phyloP scores from a whole-genome alignment of 2,113 vertebrate species.

The Lasiurus borealis region DNA sequence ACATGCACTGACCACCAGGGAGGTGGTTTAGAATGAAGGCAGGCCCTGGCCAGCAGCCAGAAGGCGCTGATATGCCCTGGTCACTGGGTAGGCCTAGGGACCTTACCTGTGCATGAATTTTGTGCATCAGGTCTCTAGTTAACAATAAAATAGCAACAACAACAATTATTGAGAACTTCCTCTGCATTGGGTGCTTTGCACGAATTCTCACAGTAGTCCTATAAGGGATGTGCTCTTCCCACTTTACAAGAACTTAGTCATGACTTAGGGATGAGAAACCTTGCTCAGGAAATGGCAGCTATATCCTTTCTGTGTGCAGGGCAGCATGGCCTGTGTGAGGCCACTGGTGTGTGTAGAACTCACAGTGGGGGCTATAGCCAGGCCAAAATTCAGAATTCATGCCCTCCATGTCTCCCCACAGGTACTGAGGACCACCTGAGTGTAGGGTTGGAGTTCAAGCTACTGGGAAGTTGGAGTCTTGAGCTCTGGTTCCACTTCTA shows the following conservation, averaged over 20 bases:
- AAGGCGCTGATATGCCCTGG: too few relatives aligned
- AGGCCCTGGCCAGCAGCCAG: too few relatives aligned
- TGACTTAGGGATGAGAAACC: not conserved
- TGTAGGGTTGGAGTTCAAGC: not conserved
- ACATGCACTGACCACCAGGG: too few relatives aligned
- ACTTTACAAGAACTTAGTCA: not conserved
- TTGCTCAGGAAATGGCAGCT: not conserved
- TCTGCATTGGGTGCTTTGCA: not conserved
- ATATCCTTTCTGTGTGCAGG: not conserved
- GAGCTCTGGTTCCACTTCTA: not conserved
- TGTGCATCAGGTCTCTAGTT: not conserved
- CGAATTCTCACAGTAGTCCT: not conserved
- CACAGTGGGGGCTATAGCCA: not conserved
- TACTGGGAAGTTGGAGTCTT: not conserved
- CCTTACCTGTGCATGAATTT: too few relatives aligned
- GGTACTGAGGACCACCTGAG: not conserved
- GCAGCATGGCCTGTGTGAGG: not conserved
- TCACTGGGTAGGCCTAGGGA: too few relatives aligned
- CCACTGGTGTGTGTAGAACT: not conserved
- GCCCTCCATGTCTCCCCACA: fast-evolving
- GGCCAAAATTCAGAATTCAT: not conserved
- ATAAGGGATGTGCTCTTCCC: not conserved
- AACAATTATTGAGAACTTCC: not conserved
- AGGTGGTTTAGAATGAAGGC: too few relatives aligned
- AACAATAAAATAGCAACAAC: not conserved